phyloP scores from a whole-genome alignment of 2,888 invertebrate species.

The Trissoscelio sp. region DNA sequence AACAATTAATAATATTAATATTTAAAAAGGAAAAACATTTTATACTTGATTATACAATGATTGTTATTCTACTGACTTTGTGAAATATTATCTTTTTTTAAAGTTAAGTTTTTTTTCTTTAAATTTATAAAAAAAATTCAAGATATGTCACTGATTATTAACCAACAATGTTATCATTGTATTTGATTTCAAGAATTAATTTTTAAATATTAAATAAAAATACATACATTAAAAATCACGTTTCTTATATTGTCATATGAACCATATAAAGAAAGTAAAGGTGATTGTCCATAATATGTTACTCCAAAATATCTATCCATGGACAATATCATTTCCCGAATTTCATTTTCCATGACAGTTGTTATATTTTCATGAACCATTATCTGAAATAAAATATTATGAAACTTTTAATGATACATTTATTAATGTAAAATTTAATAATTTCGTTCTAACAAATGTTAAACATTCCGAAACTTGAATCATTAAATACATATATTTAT shows the following conservation, averaged over 20 bases:
- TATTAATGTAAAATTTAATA: no score
- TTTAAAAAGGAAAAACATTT: neutral
- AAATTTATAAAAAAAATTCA: neutral
- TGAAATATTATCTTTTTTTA: no score
- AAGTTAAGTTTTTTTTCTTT: no score
- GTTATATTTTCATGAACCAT: constrained; percentile 86
- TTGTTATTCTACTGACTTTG: no score
- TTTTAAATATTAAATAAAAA: neutral
- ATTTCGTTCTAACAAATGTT: no score
- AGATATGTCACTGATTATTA: neutral
- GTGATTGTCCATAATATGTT: constrained; percentile 84
- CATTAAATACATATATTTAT: no score
- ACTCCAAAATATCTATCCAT: constrained; percentile 90
- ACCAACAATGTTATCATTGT: no score
- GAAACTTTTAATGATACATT: neutral
- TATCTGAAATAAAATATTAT: constrained; percentile 83
- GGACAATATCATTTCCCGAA: constrained; percentile 88
- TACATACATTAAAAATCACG: constrained; percentile 86
- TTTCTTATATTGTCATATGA: constrained; percentile 87
- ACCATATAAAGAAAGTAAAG: constrained; percentile 89
- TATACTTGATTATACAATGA: no score
- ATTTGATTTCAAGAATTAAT: neutral
- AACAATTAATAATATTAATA: neutral
- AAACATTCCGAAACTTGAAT: no score
- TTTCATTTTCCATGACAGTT: constrained; percentile 87